Conservation (phyloP, 2,797 vertebrate genomes). For the Enteromius thamalakanensis region DNA sequence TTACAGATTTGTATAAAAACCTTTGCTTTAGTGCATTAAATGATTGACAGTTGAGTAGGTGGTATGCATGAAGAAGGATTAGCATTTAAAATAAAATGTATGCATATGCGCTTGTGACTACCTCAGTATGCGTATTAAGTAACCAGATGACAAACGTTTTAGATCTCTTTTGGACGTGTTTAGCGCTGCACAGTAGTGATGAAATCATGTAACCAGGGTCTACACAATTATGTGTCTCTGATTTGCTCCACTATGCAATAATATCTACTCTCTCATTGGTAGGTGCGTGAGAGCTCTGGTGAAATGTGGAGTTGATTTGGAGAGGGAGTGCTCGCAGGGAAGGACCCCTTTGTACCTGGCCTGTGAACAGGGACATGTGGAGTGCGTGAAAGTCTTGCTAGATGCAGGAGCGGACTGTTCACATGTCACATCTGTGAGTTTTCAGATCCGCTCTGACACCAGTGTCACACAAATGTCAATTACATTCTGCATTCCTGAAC, state of each 20-base stretch:
- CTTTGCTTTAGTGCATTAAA: conserved; percentile 1
- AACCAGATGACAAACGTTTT: background rate
- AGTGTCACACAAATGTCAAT: conserved; percentile 17
- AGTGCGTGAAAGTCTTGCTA: conserved; percentile 85
- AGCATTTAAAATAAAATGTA: background rate
- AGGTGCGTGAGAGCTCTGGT: conserved; percentile 90
- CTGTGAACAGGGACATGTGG: conserved; percentile 82
- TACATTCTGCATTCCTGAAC: conserved; percentile 1
- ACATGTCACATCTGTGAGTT: conserved; percentile 81
- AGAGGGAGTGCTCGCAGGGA: conserved; percentile 79
- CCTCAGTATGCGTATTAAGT: background rate
- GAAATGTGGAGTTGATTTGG: conserved; percentile 82
- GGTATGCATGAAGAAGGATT: background rate
- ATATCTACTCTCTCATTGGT: conserved; percentile 11
- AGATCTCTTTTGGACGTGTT: background rate
- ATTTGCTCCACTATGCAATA: background rate
- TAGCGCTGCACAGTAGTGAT: background rate
- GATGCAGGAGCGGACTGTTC: conserved; percentile 82
- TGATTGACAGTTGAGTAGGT: background rate
- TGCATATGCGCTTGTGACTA: background rate
- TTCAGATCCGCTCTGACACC: conserved; percentile 3
- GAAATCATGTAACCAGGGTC: background rate
- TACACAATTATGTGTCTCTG: background rate
- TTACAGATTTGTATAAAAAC: background rate
- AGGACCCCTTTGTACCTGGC: conserved; percentile 89